These are phyloP conservation scores for Pterophyllum scalare DNA, from an alignment of 2,113 vertebrate genomes.

Conservation along the genomic window DNA sequence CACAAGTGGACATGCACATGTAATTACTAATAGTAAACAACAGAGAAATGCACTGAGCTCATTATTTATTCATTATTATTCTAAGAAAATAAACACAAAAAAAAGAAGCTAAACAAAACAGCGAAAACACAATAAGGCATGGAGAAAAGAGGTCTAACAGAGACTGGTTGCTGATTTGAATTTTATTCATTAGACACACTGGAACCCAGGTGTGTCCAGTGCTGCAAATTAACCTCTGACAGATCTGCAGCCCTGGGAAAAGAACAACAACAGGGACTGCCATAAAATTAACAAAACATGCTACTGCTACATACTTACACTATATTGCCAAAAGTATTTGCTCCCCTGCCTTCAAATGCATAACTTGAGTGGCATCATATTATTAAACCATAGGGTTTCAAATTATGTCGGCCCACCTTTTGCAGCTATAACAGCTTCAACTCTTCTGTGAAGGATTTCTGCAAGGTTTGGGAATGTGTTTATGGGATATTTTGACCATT, in stretches of 20 bases:
- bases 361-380: too few species aligned
- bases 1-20: background rate
- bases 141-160: background rate
- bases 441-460: too few species aligned
- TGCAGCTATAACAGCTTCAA: too few species aligned
- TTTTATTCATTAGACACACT: background rate
- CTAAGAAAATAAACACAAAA: background rate
- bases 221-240: slow-evolving; percentile 7
- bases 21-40: background rate
- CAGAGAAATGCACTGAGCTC: background rate
- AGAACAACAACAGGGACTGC: background rate
- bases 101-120: background rate
- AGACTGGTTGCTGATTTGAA: background rate
- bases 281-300: background rate
- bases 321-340: too few species aligned
- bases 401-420: too few species aligned
- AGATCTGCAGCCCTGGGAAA: background rate
- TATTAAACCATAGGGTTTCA: too few species aligned
- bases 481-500: too few species aligned
- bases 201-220: background rate
- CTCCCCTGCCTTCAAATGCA: too few species aligned
- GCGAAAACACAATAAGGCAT: background rate
- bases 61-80: background rate
- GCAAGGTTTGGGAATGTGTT: too few species aligned
- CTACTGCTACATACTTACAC: background rate